Conservation (phyloP, 2,888 invertebrate genomes). For the Archips xylosteana region DNA sequence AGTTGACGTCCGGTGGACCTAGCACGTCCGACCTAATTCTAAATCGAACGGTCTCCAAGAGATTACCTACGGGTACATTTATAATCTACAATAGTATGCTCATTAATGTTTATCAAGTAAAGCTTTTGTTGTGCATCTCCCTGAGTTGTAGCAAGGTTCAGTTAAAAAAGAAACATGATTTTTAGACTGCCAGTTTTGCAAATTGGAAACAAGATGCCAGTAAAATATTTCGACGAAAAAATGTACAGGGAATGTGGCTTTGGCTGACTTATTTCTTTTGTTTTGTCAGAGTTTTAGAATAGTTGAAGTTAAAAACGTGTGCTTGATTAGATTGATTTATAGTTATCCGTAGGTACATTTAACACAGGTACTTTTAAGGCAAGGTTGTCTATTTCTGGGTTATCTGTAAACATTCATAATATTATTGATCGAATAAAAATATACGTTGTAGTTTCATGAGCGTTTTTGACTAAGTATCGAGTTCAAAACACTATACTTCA, state of each 20-base stretch:
- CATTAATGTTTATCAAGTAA: too few species aligned
- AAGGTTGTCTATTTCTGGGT: too few species aligned
- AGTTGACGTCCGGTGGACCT: constrained; percentile 28
- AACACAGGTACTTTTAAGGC: too few species aligned
- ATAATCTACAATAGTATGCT: neutral
- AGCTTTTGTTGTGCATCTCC: neutral
- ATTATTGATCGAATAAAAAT: too few species aligned
- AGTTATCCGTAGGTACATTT: neutral
- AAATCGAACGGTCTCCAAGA: constrained; percentile 36
- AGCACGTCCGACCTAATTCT: constrained; percentile 45
- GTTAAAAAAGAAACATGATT: neutral
- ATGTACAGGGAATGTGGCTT: constrained; percentile 14
- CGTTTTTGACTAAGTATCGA: too few species aligned
- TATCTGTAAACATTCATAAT: too few species aligned
- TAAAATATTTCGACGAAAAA: constrained; percentile 13
- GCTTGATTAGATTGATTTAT: neutral
- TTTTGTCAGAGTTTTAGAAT: constrained; percentile 3
- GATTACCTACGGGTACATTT: constrained; percentile 14
- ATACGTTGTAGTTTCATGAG: too few species aligned
- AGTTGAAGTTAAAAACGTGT: neutral
- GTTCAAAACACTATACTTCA: too few species aligned
- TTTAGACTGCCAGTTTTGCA: neutral
- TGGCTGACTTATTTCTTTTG: constrained; percentile 3
- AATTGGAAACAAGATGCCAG: constrained; percentile 16
- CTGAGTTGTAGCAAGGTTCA: neutral